These are phyloP conservation scores for Eunapius fragilis DNA, from an alignment of 37 sponge, comb jelly and placozoan species.

Conservation along the genomic window DNA sequence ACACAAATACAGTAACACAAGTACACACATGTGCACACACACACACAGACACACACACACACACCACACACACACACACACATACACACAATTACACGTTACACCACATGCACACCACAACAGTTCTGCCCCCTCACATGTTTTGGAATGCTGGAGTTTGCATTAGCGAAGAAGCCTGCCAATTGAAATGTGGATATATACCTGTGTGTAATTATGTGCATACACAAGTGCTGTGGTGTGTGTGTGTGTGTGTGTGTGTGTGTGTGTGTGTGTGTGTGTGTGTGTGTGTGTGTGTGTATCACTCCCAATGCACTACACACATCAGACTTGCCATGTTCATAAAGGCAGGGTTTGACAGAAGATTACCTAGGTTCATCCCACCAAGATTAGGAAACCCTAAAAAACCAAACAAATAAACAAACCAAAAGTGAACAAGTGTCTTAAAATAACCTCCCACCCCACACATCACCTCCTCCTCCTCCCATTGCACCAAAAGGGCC, in stretches of 20 bases:
- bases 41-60: no score
- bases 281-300: not conserved
- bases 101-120: no score
- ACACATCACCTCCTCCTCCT: not conserved
- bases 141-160: conserved; percentile 49
- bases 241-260: not conserved
- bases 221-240: not conserved
- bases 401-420: not conserved
- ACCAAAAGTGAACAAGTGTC: not conserved
- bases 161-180: conserved; percentile 29
- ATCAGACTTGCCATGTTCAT: conserved; percentile 62
- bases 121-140: conserved; percentile 34
- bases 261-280: not conserved
- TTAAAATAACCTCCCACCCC: not conserved
- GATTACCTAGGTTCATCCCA: not conserved
- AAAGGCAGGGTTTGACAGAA: conserved; percentile 54
- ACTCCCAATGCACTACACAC: not conserved
- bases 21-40: not conserved
- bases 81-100: not conserved
- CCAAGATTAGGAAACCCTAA: conserved; percentile 16
- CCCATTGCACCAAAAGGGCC: not conserved
- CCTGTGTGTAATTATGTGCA: not conserved
- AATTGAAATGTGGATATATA: not conserved
- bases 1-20: not conserved
- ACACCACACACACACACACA: not conserved